phyloP scores from a whole-genome alignment of 2,113 vertebrate genomes.

The Tragelaphus strepsiceros region DNA sequence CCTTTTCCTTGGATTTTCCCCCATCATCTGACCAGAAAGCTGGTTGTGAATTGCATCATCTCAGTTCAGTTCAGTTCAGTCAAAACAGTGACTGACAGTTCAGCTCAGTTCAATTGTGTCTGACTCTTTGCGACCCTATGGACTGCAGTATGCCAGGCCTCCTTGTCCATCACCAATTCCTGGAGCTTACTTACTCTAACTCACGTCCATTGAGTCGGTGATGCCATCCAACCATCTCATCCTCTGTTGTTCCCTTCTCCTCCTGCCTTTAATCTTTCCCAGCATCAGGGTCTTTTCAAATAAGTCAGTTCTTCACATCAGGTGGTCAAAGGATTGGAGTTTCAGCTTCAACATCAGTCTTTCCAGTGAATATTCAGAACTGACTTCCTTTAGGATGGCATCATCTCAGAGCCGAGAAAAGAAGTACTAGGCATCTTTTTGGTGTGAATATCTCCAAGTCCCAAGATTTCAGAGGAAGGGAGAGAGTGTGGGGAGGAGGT shows the following conservation, averaged over 20 bases:
- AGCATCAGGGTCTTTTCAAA: neutral
- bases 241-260: accelerated
- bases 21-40: neutral
- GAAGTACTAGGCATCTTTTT: neutral
- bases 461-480: neutral
- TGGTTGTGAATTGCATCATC: neutral
- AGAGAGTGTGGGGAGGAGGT: neutral
- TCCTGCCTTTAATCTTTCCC: neutral
- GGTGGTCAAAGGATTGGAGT: neutral
- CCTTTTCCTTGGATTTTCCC: neutral
- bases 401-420: neutral
- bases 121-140: neutral
- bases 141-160: neutral
- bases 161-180: neutral
- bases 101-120: neutral
- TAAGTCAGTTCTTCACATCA: neutral
- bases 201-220: neutral
- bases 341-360: neutral
- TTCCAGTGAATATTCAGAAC: neutral
- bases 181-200: neutral
- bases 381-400: neutral
- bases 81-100: neutral
- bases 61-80: neutral
- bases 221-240: neutral
- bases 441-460: too few species aligned